Evolutionary conservation across 2,797 vertebrate genomes (phyloP), one percentile per base, ranked within the genome.

Genomic region (Agapornis canus): DNA sequence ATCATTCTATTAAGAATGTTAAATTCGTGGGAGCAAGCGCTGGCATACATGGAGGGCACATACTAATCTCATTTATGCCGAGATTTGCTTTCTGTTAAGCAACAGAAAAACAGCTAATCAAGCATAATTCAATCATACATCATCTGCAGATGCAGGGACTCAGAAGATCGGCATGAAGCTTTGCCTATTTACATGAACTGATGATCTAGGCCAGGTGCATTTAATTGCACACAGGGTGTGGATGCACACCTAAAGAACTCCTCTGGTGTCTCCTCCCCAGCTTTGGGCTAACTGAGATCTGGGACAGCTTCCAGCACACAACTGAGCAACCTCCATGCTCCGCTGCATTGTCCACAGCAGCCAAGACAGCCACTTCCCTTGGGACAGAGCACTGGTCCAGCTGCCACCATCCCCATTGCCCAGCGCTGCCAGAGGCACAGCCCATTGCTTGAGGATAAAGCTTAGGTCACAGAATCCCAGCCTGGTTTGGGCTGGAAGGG

Each of bases 71-170:
- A 94, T 97, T 96, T 96, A 89, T 94, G 93, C 90, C 93, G 95
- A 96, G 95, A 95, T 95, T 96, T 95, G 92, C 95, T 94, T 94
- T 97, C 94, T 89, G 96, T 96, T 97, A 97, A 95, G 94, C 90
- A 97, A 96, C 79, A 92, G 92, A 93, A 91, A 97, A 96, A 92
- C 90, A 95, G 92, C 90, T 94, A 97, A 94, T 97, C 96, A 94
- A 96, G 94, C 94, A 92, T 96, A 97, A 97, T 94, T 97, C 90
- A 95, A 95, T 96, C 95, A 96, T 91, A 91, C 84, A 93, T 96
- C 96, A 96, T 96, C 86, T 94, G 90, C 92, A 95, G 83, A 92
- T 93, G 94, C 76, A 82, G 84, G 93, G 89, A 21, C 89, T 97
- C 89, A 85, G 84, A 92, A 92, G 93, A 91, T 64, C 71, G 84